Percentiles rank a stretch among this genome's conserved stretches.
These are phyloP conservation scores for Dipodomys ordii DNA, from an alignment of 2,113 vertebrate genomes.

Conservation along the genomic window DNA sequence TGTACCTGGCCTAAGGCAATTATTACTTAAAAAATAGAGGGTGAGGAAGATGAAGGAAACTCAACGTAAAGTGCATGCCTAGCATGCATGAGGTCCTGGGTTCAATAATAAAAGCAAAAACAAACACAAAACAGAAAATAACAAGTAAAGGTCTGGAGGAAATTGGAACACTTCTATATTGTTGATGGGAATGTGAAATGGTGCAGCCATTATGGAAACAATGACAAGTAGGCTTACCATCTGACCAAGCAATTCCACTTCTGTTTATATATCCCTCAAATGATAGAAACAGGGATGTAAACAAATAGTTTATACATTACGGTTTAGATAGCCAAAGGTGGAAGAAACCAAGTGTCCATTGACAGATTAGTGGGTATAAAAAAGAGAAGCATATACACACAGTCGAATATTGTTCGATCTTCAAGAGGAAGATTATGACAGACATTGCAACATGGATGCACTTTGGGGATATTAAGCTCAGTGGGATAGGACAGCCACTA, in stretches of 20 bases:
- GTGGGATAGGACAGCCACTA: neutral
- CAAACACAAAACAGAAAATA: neutral
- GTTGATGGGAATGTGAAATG: neutral
- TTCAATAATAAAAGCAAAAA: neutral
- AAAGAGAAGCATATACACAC: neutral
- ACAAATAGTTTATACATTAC: neutral
- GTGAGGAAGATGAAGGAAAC: rapidly evolving
- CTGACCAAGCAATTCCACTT: neutral
- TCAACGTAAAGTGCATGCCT: neutral
- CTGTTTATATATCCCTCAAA: neutral
- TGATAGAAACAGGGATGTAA: neutral
- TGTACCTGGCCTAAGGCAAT: neutral
- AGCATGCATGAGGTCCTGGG: neutral
- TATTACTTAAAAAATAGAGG: neutral
- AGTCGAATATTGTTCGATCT: no score
- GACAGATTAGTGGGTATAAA: neutral
- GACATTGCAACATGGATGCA: neutral
- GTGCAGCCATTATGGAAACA: neutral
- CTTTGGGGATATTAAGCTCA: neutral
- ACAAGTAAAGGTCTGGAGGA: neutral
- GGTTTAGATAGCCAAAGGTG: neutral
- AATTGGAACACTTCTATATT: neutral
- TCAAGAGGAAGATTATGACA: neutral
- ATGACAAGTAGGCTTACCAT: neutral
- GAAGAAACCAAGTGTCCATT: neutral